These are phyloP conservation scores for Psittacula echo DNA, from an alignment of 2,797 vertebrate genomes.

Conservation along the genomic window DNA sequence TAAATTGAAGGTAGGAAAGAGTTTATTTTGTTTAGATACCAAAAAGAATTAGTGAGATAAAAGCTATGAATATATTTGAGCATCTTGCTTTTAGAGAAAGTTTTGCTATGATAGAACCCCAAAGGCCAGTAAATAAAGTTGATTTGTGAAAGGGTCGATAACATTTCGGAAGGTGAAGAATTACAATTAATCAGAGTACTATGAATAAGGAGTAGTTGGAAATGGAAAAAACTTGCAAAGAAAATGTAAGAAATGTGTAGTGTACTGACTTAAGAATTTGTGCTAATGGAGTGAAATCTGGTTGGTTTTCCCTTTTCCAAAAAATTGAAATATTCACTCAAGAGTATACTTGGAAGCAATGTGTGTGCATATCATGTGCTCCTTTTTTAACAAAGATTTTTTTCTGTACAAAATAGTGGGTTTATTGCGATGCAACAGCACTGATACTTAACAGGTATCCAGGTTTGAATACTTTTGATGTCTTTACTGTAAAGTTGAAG, in stretches of 20 bases:
- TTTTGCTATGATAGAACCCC: background rate
- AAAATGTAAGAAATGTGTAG: background rate
- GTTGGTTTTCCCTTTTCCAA: background rate
- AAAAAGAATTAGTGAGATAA: background rate
- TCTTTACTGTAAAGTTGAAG: background rate
- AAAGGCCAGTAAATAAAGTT: background rate
- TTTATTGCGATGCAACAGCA: background rate
- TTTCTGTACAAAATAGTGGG: background rate
- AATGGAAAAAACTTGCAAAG: background rate
- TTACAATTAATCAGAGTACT: background rate
- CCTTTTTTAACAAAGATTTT: background rate
- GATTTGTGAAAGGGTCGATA: background rate
- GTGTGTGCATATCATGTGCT: background rate
- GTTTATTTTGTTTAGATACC: background rate
- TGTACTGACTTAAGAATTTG: background rate
- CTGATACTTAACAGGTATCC: background rate
- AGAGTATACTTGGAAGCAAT: background rate
- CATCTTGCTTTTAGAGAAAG: background rate
- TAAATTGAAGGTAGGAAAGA: background rate
- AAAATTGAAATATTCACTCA: background rate
- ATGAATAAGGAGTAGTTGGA: background rate
- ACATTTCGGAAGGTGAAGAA: background rate
- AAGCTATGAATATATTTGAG: background rate
- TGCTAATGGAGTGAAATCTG: background rate
- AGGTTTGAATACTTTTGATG: background rate